These are phyloP conservation scores for Steatocranus sp. DNA, from an alignment of 2,797 vertebrate species.

Conservation along the genomic window DNA sequence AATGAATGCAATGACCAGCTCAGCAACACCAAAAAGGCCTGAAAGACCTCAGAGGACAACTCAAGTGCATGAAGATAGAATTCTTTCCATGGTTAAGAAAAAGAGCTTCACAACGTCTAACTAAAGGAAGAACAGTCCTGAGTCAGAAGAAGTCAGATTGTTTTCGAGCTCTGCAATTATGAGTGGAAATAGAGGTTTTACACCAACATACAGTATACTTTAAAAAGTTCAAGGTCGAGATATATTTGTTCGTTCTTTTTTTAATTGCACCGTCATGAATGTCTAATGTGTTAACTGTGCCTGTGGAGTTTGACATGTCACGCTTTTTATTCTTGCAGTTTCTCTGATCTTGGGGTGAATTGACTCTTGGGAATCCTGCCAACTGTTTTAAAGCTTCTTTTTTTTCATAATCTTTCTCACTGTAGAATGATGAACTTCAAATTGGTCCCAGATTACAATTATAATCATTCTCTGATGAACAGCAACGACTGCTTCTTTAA, in stretches of 20 bases:
- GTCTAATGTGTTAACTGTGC: background rate
- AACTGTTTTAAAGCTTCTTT: background rate
- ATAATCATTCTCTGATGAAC: background rate
- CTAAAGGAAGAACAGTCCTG: background rate
- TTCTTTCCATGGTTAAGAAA: background rate
- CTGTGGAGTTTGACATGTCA: background rate
- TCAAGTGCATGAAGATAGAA: background rate
- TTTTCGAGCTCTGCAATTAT: background rate
- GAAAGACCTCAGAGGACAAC: background rate
- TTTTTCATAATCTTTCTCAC: background rate
- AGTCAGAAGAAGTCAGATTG: background rate
- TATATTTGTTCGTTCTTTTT: background rate
- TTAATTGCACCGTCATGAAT: background rate
- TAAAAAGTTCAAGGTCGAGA: background rate
- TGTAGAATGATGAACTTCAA: background rate
- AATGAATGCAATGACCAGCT: background rate
- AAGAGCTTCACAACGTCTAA: background rate
- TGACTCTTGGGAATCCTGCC: background rate
- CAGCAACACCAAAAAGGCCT: background rate
- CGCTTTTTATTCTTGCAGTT: background rate
- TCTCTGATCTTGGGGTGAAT: background rate
- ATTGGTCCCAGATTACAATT: background rate
- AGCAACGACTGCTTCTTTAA: background rate
- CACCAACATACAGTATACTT: background rate
- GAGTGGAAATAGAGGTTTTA: background rate